Base-by-base conservation (phyloP, 2,797 vertebrate species). In the Onychomys torridus region DNA sequence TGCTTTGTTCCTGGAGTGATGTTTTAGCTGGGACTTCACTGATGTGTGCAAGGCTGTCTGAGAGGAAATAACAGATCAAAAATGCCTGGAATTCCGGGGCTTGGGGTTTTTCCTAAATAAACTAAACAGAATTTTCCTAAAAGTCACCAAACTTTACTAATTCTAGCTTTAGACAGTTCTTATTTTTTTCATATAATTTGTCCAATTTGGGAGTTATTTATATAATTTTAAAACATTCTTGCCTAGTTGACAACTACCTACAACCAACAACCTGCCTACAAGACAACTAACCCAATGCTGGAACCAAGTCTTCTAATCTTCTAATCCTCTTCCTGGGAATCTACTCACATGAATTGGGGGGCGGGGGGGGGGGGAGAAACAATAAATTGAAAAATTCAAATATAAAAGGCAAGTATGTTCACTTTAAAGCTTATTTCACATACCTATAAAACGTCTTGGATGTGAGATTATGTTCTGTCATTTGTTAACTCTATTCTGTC, bases 21-120 rank as follows among this genome's bases (percentile, higher is more conserved):
- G 97, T 97, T 98, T 77, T 90, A 94, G 96, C 93, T 1, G 1
- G 84, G 86, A 97, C 95, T 97, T 96, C 96, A 96, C 57, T 95
- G 92, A 97, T 89, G 52, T 95, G 29, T 95, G 96, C 5, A 61
- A 96, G 94, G 81, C 95, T 97, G 7, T 29, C 92, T 78, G 23
- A 90, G 82, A 97, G 96, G 90, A 98, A 97, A 98, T 90, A 95
- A 46, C n/a, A 84, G 82, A 85, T n/a, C 69, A 34, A 94, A 97
- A 97, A 89, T 94, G 81, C 69, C 61, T 93, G 71, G 59, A 63
- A 93, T 91, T 95, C 83, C 94, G 14, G 7, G n/a, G 23, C 77
- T 96, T 81, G 17, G 16, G 52, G n/a, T 37, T 82, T 79, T 40
- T 10, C n/a, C 19, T 34, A 52, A 32, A 94, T 23, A 95, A 94